phyloP scores from a whole-genome alignment of 1,140 invertebrate species.

The Eumeta japonica region DNA sequence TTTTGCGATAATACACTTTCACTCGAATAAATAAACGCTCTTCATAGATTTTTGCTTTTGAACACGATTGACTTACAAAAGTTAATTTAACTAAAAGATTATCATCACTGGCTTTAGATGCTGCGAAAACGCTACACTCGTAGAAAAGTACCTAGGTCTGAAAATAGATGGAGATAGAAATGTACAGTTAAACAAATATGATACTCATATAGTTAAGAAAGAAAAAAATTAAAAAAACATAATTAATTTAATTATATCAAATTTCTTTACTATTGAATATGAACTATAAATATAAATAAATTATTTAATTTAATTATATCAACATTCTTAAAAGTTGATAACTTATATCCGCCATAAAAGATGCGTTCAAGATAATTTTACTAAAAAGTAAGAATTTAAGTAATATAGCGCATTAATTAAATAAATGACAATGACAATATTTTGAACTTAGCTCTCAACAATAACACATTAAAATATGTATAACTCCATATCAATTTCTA shows the following conservation, averaged over 20 bases:
- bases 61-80: conserved; percentile 54
- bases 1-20: conserved; percentile 39
- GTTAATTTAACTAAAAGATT: conserved; percentile 47
- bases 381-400: no score
- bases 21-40: conserved; percentile 36
- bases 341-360: conserved; percentile 1
- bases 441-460: no score
- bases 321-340: no score
- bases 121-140: conserved; percentile 55
- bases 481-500: no score
- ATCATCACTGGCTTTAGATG: conserved; percentile 51
- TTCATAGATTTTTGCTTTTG: conserved; percentile 35
- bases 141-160: conserved; percentile 55
- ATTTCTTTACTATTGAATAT: no score
- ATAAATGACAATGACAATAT: no score
- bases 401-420: no score
- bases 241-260: no score
- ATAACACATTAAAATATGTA: no score
- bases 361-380: conserved; percentile 2
- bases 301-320: conserved; percentile 1
- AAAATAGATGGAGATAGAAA: conserved; percentile 59
- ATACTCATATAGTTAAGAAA: conserved; percentile 21
- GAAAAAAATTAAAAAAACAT: conserved; percentile 8
- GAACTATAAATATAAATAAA: conserved; percentile 4
- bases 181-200: conserved; percentile 33